phyloP scores from a whole-genome alignment of 1,140 invertebrate species.

The Philotrypesis tridentata region DNA sequence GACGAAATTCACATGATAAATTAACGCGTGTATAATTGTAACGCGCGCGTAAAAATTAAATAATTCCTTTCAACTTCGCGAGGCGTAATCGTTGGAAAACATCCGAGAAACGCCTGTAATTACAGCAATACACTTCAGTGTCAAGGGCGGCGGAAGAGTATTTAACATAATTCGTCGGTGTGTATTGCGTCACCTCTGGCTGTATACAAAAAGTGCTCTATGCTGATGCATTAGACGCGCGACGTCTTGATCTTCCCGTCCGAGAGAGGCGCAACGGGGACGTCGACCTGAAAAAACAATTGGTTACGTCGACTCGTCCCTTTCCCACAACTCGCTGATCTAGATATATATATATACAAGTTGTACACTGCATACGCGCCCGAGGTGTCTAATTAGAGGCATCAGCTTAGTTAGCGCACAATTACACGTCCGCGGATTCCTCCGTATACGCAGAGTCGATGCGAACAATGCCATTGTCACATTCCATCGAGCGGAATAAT shows the following conservation, averaged over 20 bases:
- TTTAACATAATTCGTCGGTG: background rate
- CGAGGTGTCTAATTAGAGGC: constrained; percentile 8
- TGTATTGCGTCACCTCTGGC: too few relatives aligned
- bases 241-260: background rate
- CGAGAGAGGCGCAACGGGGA: background rate
- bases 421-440: too few relatives aligned
- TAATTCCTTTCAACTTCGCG: too few relatives aligned
- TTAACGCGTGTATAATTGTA: too few relatives aligned
- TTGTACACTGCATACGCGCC: too few relatives aligned
- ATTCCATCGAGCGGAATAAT: background rate
- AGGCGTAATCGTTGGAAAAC: too few relatives aligned
- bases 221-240: too few relatives aligned
- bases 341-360: too few relatives aligned
- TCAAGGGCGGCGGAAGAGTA: background rate
- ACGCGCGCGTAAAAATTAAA: too few relatives aligned
- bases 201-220: too few relatives aligned
- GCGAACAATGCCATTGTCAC: background rate
- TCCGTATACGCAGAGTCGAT: background rate
- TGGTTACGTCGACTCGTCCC: background rate
- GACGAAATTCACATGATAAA: too few relatives aligned
- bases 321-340: background rate
- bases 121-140: background rate
- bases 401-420: background rate
- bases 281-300: constrained; percentile 44
- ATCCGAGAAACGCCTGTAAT: too few relatives aligned